Base-by-base conservation (phyloP, 2,888 invertebrate species). In the Sipha maydis region DNA sequence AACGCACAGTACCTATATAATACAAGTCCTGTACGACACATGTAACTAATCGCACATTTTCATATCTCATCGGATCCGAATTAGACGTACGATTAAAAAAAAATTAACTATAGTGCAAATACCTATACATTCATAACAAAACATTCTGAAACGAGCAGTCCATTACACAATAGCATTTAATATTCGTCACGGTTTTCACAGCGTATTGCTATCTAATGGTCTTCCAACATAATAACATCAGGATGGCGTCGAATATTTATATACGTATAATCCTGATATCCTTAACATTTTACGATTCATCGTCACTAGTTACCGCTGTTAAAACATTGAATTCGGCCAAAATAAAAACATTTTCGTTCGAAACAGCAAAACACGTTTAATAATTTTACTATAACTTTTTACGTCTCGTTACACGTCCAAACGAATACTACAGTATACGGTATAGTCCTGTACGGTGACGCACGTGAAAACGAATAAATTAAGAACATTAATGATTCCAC, bases 21-120 rank as follows among this genome's bases (percentile, higher is more conserved):
- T 41, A 41, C 61, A 73, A n/a, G 48, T 31, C 11, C 1, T 48
- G n/a, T 21, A 61, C 38, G 34, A 38, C 9, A 21, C 48, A 31
- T 85, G 67, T 85, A 85, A 77, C 77, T 67, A 85, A 85, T 85
- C 31, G 67, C 48, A 77, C 28, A 21, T 77, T 83, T 83, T 84
- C 61, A 77, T 34, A 48, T 85, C 67, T 88, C 80, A 31, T 88
- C 79, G 61, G 28, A 75, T 82, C 75, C 75, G 61, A 61, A 88
- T 88, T 80, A 75, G 86, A 73, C 56, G 25, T 28, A 61, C 71
- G 79, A 86, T 85, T 85, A 85, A 85, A 85, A 85, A 84, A 85
- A 77, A 77, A 77, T 85, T 69, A 85, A 77, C 61, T 41, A 7
- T 19, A 85, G 31, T 69, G 77, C 85, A 69, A 77, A 85, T 77